phyloP scores from a whole-genome alignment of 2,797 vertebrate species.

The Pterois miles region DNA sequence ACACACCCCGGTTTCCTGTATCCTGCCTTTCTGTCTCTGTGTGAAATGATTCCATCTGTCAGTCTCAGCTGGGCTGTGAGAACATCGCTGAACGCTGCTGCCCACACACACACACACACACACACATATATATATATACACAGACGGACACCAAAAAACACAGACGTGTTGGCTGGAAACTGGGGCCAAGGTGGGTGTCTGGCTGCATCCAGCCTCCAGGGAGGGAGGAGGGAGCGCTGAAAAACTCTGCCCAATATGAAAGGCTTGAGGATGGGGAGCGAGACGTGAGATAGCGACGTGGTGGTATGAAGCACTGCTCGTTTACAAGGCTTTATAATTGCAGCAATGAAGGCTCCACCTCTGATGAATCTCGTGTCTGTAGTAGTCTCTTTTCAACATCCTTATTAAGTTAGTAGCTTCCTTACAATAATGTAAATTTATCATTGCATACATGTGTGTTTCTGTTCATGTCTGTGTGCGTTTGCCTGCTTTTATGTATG shows the following conservation, averaged over 20 bases:
- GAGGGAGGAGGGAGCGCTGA: constrained; percentile 12
- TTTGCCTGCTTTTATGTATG: constrained; percentile 12
- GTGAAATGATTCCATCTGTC: constrained; percentile 84
- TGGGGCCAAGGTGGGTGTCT: constrained; percentile 69
- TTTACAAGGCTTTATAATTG: constrained; percentile 21
- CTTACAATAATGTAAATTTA: constrained; percentile 25
- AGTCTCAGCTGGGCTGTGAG: constrained; percentile 78
- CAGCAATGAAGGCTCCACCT: constrained; percentile 17
- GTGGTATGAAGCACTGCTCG: neutral
- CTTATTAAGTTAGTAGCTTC: constrained; percentile 31
- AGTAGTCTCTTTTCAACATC: constrained; percentile 33
- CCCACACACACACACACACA: constrained; percentile 28
- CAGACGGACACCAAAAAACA: constrained; percentile 58
- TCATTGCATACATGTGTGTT: constrained; percentile 12
- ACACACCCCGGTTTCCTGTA: constrained; percentile 75
- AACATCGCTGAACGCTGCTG: constrained; percentile 59
- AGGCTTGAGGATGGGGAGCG: constrained; percentile 32
- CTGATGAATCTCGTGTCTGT: neutral
- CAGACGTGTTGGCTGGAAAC: constrained; percentile 62
- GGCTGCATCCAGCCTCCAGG: constrained; percentile 59
- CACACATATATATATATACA: constrained; percentile 32
- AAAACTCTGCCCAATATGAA: constrained; percentile 40
- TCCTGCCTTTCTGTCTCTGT: constrained; percentile 77
- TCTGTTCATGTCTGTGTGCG: constrained; percentile 17
- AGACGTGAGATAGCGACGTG: neutral